Conservation (phyloP, 1,140 invertebrate species). For the Scaptodrosophila lebanonensis region DNA sequence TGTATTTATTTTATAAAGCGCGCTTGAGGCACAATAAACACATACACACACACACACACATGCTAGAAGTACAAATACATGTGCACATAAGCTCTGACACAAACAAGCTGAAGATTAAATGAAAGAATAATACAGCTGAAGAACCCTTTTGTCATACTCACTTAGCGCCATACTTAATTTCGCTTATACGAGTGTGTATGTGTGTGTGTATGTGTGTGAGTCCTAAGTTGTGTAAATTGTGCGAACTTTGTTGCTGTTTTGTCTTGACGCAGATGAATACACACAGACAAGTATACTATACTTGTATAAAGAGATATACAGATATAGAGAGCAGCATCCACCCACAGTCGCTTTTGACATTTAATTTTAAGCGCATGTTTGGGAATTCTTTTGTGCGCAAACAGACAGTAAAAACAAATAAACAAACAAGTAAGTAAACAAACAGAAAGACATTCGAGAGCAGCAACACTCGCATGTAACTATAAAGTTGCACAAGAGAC, state of each 20-base stretch:
- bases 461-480: slow-evolving; percentile 30
- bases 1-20: slow-evolving; percentile 67
- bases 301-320: not conserved
- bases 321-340: slow-evolving; percentile 2
- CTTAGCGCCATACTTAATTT: slow-evolving; percentile 74
- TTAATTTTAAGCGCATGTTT: slow-evolving; percentile 76
- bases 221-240: slow-evolving; percentile 71
- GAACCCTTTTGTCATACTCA: slow-evolving; percentile 73
- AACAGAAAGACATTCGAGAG: slow-evolving; percentile 30
- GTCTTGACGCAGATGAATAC: slow-evolving; percentile 55
- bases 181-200: slow-evolving; percentile 46
- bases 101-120: slow-evolving; percentile 56
- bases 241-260: slow-evolving; percentile 62
- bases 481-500: slow-evolving; percentile 72
- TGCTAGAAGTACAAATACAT: no score
- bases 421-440: slow-evolving; percentile 63
- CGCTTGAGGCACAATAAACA: slow-evolving; percentile 48
- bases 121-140: slow-evolving; percentile 73
- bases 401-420: slow-evolving; percentile 56
- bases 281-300: slow-evolving; percentile 16
- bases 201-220: slow-evolving; percentile 12
- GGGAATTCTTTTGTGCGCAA: slow-evolving; percentile 72
- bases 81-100: not conserved
- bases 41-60: slow-evolving; percentile 20
- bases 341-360: slow-evolving; percentile 54